phyloP scores from a whole-genome alignment of 2,113 vertebrate species.

The Ciconia boyciana region DNA sequence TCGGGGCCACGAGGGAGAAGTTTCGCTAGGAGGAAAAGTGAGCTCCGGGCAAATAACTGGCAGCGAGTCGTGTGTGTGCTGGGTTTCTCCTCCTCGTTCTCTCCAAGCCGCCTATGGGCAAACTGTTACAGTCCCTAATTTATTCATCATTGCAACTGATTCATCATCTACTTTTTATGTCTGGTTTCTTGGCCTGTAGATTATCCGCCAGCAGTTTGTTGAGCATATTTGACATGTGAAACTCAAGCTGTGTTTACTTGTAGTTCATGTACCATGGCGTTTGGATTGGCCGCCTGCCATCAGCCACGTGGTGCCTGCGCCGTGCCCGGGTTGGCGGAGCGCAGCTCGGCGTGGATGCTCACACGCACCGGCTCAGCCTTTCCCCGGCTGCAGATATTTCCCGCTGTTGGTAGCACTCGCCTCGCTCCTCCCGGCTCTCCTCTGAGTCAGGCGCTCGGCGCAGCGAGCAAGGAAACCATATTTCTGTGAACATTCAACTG shows the following conservation, averaged over 20 bases:
- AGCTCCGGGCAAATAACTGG: not conserved
- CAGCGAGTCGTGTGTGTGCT: not conserved
- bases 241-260: slow-evolving; percentile 70
- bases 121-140: slow-evolving; percentile 29
- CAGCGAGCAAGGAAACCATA: not conserved
- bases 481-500: not conserved
- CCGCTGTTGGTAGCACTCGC: not conserved
- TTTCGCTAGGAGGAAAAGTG: not conserved
- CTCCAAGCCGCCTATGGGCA: not conserved
- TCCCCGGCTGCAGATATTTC: not conserved
- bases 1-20: not conserved
- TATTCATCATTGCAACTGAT: slow-evolving; percentile 63
- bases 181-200: slow-evolving; percentile 65
- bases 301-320: slow-evolving; percentile 40
- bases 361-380: not conserved
- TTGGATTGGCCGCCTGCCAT: slow-evolving; percentile 62
- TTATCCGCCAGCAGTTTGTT: slow-evolving; percentile 67
- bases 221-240: slow-evolving; percentile 71
- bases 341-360: slow-evolving; percentile 20
- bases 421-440: not conserved
- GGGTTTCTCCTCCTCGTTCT: not conserved
- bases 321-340: slow-evolving; percentile 30
- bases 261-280: slow-evolving; percentile 69
- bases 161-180: slow-evolving; percentile 59
- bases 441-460: not conserved